Conservation (phyloP, 2,113 vertebrate species). For the Heliornis fulica region DNA sequence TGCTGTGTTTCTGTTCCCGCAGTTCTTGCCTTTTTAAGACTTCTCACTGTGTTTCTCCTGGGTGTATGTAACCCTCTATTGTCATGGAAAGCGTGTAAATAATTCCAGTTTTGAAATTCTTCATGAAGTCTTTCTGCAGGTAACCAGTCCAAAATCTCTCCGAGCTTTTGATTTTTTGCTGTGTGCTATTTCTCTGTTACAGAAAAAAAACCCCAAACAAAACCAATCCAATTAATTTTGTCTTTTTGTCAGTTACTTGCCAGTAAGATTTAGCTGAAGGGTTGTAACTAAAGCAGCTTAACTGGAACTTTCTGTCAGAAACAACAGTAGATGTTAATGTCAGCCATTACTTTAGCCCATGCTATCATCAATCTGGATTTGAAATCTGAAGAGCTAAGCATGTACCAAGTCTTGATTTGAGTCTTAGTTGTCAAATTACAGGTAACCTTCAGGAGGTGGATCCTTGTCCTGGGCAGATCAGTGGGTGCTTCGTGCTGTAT, state of each 20-base stretch:
- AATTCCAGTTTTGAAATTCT: background rate
- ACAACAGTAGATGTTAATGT: background rate
- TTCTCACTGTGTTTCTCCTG: background rate
- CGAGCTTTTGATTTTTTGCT: background rate
- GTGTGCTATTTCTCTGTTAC: background rate
- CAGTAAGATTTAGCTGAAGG: background rate
- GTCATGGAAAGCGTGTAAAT: background rate
- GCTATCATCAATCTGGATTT: background rate
- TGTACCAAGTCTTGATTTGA: background rate
- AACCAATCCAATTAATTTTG: background rate
- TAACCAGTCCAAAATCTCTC: background rate
- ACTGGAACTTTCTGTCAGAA: background rate
- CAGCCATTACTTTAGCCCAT: background rate
- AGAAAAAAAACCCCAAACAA: background rate
- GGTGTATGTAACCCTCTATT: background rate
- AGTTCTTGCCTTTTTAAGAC: background rate
- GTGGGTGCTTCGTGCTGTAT: background rate
- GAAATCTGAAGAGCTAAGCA: background rate
- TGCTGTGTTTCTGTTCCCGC: background rate
- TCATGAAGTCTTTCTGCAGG: background rate
- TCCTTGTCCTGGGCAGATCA: background rate
- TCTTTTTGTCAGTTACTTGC: background rate
- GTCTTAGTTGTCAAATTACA: background rate
- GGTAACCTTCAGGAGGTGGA: background rate
- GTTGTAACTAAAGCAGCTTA: background rate